Percentiles rank a stretch among this genome's conserved stretches.
phyloP scores from a whole-genome alignment of 1,140 invertebrate genomes.

The Tetraneura akinire region DNA sequence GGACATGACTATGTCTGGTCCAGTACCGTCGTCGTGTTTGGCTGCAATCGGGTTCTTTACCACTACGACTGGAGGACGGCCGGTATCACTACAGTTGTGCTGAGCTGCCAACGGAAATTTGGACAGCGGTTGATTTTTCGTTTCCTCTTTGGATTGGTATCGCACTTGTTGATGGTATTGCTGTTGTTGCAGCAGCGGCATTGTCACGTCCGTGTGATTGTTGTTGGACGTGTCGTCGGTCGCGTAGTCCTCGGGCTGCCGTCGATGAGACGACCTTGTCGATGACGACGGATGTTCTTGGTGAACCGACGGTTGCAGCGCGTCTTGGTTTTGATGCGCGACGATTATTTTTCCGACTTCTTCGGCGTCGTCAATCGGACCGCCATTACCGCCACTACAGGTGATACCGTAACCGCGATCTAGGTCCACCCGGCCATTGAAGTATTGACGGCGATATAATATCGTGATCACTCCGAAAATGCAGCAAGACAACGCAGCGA shows the following conservation, averaged over 20 bases:
- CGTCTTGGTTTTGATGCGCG: not conserved
- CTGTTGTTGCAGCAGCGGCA: not conserved
- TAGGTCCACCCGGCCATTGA: not conserved
- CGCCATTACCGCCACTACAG: not conserved
- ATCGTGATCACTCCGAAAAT: not conserved
- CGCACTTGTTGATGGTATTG: no score
- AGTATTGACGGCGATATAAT: not conserved
- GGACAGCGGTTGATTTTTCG: not conserved
- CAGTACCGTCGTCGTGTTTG: not conserved
- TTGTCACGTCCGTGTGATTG: not conserved
- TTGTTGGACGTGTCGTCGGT: not conserved
- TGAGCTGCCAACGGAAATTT: not conserved
- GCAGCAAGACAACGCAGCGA: conserved; percentile 5
- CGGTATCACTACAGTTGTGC: not conserved
- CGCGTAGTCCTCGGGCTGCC: not conserved
- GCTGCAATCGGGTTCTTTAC: not conserved
- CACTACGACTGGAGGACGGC: no score
- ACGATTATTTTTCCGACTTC: not conserved
- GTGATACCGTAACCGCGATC: not conserved
- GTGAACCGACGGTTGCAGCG: not conserved
- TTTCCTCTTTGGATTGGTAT: not conserved
- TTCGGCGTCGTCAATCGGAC: not conserved
- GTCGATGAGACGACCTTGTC: not conserved
- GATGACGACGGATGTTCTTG: not conserved
- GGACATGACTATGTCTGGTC: conserved; percentile 18